Evolutionary conservation across 92 coral and sea anemone species (phyloP).

Genomic region (Siderastrea siderea): DNA sequence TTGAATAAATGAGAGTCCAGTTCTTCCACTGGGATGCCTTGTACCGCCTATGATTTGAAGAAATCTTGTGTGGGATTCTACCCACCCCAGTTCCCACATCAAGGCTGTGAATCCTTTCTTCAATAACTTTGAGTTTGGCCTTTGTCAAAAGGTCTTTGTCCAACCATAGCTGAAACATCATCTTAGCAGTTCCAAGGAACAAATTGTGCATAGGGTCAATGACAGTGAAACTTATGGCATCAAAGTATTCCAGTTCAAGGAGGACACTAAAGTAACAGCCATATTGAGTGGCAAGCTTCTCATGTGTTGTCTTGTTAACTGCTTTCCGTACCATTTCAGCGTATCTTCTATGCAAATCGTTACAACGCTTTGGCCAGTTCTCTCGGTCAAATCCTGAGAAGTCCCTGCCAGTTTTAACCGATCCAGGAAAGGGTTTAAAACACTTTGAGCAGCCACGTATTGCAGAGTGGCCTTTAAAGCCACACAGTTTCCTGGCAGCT

Average conservation of each 20-base stretch:
- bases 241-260: conserved; percentile 43
- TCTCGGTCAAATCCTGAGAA: conserved; percentile 44
- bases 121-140: conserved; percentile 16
- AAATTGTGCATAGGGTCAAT: conserved; percentile 59
- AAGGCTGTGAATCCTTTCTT: conserved; percentile 1
- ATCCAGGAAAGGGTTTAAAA: conserved; percentile 53
- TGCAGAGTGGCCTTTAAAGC: conserved; percentile 54
- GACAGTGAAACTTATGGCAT: conserved; percentile 39
- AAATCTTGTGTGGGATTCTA: conserved; percentile 54
- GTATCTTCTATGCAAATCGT: conserved; percentile 18
- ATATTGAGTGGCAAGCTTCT: conserved; percentile 38
- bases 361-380: conserved; percentile 37
- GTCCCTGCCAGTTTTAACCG: conserved; percentile 19
- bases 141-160: conserved; percentile 35
- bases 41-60: conserved; percentile 55
- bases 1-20: conserved; percentile 65
- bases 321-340: conserved; percentile 38
- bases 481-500: conserved; percentile 39
- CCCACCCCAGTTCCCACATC: conserved; percentile 48
- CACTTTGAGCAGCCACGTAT: conserved; percentile 52
- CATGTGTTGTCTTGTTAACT: conserved; percentile 15
- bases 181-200: conserved; percentile 48
- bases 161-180: conserved; percentile 49
- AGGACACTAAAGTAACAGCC: conserved; percentile 38
- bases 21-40: conserved; percentile 72